Base-by-base conservation (phyloP, 2,888 invertebrate species). In the Ophion costatus region DNA sequence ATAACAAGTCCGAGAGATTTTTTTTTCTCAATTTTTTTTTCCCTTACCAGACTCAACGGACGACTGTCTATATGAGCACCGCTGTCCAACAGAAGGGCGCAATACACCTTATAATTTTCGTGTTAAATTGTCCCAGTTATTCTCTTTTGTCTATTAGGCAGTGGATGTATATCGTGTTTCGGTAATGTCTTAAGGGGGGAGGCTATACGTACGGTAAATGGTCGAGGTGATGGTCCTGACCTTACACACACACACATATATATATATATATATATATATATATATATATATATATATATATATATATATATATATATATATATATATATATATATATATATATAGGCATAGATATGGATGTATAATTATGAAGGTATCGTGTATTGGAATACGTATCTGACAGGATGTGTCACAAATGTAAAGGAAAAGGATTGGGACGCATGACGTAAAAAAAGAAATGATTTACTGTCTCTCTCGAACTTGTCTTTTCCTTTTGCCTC, bases 351-450 rank as follows among this genome's bases (percentile, higher is more conserved):
- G 33, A 1, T 17, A 24, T 71, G 33, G 11, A 51, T 24, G 22
- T 51, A 29, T 24, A 24, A 38, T 24, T 67, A 42, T 42, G 38
- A 24, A 67, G 17, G 22, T 57, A 29, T 69, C 51, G 17, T 51
- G 51, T 51, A 22, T 61, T 17, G 45, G 29, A 22, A 45, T 33
- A 22, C 42, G 59, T 73, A 59, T 45, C 59, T 57, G 70, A 83
- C 86, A 86, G 86, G 86, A 86, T 82, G 83, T 83, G 80, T 83
- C 83, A 85, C 80, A 82, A 80, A 87, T 74, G 78, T 78, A 70
- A 71, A 86, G 86, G 81, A 86, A 84, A 87, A 78, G 85, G 84
- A 81, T 83, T 82, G 83, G 84, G 61, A 83, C 29, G 64, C 83
- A 83, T 87, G 86, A 87, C 77, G 51, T 76, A 83, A 87, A 85